A percentile compares a stretch with the other conserved stretches of the same genome.
Conservation (phyloP, 2,113 vertebrate species). For the Aphelocoma coerulescens region DNA sequence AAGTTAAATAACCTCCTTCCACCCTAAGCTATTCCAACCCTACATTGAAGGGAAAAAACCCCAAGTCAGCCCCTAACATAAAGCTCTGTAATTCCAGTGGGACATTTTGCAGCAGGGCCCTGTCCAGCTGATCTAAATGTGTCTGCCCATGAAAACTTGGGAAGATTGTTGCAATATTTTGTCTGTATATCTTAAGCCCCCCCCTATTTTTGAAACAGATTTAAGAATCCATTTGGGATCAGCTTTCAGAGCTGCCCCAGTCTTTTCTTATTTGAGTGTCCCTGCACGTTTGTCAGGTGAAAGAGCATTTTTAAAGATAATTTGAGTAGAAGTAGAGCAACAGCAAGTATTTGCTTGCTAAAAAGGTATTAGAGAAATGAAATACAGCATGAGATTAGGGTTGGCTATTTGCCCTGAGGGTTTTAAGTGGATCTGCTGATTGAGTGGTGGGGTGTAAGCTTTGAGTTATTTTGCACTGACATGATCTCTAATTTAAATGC, state of each 20-base stretch:
- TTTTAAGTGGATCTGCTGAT: conserved; percentile 17
- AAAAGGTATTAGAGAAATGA: conserved; percentile 29
- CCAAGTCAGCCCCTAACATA: not conserved
- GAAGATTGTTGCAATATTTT: not conserved
- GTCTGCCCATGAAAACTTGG: not conserved
- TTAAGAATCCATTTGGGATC: not conserved
- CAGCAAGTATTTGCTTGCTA: conserved; percentile 14
- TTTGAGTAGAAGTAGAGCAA: not conserved
- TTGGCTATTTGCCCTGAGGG: conserved; percentile 1
- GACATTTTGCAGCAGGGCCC: not conserved
- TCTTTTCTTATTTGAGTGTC: not conserved
- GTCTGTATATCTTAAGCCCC: not conserved
- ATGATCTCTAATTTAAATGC: not conserved
- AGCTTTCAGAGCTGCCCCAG: not conserved
- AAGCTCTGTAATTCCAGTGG: not conserved
- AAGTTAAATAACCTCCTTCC: not conserved
- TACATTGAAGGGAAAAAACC: accelerated
- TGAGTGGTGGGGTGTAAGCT: not conserved
- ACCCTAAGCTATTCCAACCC: not conserved
- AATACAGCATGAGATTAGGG: not conserved
- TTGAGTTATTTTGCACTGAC: not conserved
- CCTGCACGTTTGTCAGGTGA: not conserved
- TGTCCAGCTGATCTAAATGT: not conserved
- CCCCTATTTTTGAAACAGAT: not conserved
- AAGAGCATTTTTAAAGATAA: not conserved